Conservation (phyloP, 2,888 invertebrate species). For the Ornithoptera priamus region DNA sequence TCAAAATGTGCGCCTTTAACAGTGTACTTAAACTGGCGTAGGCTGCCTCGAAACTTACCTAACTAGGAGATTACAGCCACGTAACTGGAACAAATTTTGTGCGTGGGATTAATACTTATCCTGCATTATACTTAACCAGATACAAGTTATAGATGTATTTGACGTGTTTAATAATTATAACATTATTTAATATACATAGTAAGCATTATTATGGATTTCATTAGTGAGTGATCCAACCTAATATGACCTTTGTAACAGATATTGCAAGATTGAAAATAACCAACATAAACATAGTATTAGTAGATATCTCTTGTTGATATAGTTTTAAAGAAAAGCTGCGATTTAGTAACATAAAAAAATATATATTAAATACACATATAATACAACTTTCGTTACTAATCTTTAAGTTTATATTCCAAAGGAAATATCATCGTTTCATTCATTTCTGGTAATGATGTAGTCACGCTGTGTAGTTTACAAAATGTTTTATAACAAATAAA, state of each 20-base stretch:
- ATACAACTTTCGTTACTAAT: no score
- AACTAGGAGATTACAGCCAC: slow-evolving; percentile 24
- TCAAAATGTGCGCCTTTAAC: background rate
- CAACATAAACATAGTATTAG: background rate
- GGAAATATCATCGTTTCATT: no score
- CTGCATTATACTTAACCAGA: slow-evolving; percentile 19
- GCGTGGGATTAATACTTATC: slow-evolving; percentile 28
- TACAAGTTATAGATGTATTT: slow-evolving; percentile 18
- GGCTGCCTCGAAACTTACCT: slow-evolving; percentile 23
- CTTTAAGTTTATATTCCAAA: no score
- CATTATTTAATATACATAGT: background rate
- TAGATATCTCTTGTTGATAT: background rate
- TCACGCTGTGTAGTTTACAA: no score
- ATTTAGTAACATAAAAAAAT: no score
- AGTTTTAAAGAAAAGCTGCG: background rate
- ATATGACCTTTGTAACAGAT: no score
- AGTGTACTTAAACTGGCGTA: slow-evolving; percentile 16
- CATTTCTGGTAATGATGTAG: no score
- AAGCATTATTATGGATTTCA: background rate
- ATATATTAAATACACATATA: no score
- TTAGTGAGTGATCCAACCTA: background rate
- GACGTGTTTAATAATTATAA: slow-evolving; percentile 12
- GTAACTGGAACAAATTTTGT: slow-evolving; percentile 24
- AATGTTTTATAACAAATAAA: no score
- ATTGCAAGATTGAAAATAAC: no score